These are phyloP conservation scores for Axis porcinus DNA, from an alignment of 2,113 vertebrate species.

Conservation along the genomic window DNA sequence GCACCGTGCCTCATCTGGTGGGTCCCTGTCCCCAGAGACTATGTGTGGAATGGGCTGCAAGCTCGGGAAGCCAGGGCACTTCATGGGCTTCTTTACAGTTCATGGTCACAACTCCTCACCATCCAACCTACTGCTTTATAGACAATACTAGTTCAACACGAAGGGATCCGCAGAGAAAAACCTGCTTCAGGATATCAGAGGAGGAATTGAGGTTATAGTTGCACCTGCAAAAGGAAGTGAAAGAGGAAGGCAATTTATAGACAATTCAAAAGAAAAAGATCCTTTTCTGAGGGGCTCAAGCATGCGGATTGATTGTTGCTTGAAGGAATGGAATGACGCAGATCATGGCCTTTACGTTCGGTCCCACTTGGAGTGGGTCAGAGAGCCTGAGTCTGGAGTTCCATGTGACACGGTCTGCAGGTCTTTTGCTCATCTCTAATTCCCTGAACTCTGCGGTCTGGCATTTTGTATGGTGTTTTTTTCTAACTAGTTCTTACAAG, in stretches of 20 bases:
- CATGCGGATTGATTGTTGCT: neutral
- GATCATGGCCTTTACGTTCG: neutral
- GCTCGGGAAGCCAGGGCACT: neutral
- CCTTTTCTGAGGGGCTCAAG: neutral
- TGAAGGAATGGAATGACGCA: neutral
- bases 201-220: neutral
- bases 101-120: neutral
- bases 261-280: neutral
- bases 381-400: neutral
- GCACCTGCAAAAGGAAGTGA: neutral
- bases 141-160: no score
- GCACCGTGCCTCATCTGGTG: fast-evolving
- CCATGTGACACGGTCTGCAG: neutral
- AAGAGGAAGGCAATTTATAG: neutral
- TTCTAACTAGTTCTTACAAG: neutral
- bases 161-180: neutral
- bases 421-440: neutral
- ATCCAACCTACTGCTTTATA: neutral
- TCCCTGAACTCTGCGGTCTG: neutral
- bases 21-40: neutral
- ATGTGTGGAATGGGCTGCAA: neutral
- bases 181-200: neutral
- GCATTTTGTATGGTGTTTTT: neutral
- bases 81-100: neutral
- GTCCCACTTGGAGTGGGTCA: neutral